Conservation (phyloP, 2,797 vertebrate species). For the Arctocebus calabarensis region DNA sequence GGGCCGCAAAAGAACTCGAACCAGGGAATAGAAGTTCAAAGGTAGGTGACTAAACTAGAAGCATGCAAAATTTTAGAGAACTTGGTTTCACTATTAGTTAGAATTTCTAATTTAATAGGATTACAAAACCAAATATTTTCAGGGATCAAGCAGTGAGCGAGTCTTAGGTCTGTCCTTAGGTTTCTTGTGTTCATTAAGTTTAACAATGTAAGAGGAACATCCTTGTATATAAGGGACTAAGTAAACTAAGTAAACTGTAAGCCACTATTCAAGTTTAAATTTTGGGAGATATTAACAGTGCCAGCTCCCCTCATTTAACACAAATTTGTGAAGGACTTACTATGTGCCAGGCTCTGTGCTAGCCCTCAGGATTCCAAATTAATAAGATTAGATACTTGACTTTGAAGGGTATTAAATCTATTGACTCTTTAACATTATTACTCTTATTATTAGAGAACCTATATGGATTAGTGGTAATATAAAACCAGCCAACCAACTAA, state of each 20-base stretch:
- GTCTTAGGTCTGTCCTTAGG: neutral
- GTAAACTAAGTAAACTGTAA: neutral
- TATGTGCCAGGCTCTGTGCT: neutral
- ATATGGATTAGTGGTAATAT: neutral
- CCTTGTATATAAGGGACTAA: neutral
- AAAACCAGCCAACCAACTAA: neutral
- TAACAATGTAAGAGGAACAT: neutral
- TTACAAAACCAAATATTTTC: too few species aligned
- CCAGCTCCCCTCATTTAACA: neutral
- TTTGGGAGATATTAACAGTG: neutral
- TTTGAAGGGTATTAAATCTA: neutral
- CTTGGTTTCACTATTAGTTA: neutral
- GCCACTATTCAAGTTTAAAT: neutral
- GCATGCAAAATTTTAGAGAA: neutral
- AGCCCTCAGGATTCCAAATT: neutral
- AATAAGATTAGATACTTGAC: neutral
- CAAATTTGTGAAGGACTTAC: neutral
- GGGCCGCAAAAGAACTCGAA: neutral
- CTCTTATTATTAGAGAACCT: neutral
- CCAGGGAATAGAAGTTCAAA: neutral
- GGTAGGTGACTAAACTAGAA: neutral
- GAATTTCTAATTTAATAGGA: neutral
- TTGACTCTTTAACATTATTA: neutral
- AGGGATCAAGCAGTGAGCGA: neutral
- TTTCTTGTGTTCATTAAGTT: neutral